These are phyloP conservation scores for Lysandra bellargus DNA, from an alignment of 2,888 invertebrate genomes.

Conservation along the genomic window DNA sequence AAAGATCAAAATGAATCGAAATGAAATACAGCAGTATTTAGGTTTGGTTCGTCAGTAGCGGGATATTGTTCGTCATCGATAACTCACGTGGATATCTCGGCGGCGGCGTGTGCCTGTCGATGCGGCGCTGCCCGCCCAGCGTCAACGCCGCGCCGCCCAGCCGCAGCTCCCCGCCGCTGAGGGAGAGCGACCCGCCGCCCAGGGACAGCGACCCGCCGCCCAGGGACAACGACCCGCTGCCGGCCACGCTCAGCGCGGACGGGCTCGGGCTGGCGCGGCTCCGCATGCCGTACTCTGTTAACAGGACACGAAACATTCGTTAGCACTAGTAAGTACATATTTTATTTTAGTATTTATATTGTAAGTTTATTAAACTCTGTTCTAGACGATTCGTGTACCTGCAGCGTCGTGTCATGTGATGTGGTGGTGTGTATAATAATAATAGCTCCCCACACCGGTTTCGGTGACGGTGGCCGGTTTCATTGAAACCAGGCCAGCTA, in stretches of 20 bases:
- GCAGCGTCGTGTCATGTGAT: too few relatives aligned
- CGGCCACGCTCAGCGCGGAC: constrained; percentile 48
- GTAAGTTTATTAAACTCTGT: too few relatives aligned
- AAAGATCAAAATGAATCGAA: too few relatives aligned
- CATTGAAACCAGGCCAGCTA: too few relatives aligned
- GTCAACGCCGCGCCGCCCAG: constrained; percentile 40
- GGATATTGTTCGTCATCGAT: too few relatives aligned
- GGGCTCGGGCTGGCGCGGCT: constrained; percentile 42
- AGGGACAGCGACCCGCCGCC: constrained; percentile 44
- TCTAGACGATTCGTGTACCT: too few relatives aligned
- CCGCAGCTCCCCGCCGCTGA: constrained; percentile 28
- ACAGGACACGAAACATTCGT: neutral
- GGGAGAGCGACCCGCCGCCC: constrained; percentile 59
- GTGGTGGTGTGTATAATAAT: too few relatives aligned
- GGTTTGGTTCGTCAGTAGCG: too few relatives aligned
- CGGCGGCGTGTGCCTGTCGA: constrained; percentile 30
- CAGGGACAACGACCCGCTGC: constrained; percentile 37
- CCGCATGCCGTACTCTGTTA: constrained; percentile 41
- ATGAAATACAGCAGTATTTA: too few relatives aligned
- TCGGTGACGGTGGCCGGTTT: too few relatives aligned
- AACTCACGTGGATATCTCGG: constrained; percentile 24
- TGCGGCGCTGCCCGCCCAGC: constrained; percentile 52
- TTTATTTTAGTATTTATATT: too few relatives aligned
- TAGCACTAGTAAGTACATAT: neutral
- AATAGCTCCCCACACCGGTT: too few relatives aligned